These are phyloP conservation scores for Halocynthia aurantium DNA, from an alignment of 23 tunicate species.

Conservation along the genomic window DNA sequence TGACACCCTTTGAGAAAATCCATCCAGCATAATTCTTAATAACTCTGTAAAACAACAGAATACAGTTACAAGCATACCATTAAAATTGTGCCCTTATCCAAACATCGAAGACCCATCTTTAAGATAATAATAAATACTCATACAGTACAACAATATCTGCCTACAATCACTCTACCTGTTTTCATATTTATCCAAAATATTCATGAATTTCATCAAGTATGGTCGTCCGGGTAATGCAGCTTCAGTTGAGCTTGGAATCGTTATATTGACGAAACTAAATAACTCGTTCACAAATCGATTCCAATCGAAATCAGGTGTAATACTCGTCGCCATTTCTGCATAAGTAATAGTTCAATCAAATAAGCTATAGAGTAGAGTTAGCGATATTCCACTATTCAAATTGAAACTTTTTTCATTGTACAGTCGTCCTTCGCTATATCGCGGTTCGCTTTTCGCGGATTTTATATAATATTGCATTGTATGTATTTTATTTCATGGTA, in stretches of 20 bases:
- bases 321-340: background rate
- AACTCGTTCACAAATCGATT: background rate
- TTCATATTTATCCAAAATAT: background rate
- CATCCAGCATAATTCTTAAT: conserved; percentile 3
- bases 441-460: no score
- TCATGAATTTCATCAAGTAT: background rate
- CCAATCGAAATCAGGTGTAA: conserved; percentile 4
- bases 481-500: no score
- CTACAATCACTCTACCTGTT: conserved; percentile 1
- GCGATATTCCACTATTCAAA: no score
- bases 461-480: no score
- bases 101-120: background rate
- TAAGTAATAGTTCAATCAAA: no score
- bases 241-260: background rate
- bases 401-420: no score
- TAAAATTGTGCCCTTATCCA: background rate
- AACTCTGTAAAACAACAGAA: background rate
- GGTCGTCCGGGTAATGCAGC: background rate
- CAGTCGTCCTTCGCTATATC: no score
- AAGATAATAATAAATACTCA: background rate
- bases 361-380: no score
- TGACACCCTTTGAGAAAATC: background rate
- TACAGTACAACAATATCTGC: no score
- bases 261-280: background rate
- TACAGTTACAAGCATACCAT: background rate